These are phyloP conservation scores for Tyrannus savana DNA, from an alignment of 2,113 vertebrate species.

Conservation along the genomic window DNA sequence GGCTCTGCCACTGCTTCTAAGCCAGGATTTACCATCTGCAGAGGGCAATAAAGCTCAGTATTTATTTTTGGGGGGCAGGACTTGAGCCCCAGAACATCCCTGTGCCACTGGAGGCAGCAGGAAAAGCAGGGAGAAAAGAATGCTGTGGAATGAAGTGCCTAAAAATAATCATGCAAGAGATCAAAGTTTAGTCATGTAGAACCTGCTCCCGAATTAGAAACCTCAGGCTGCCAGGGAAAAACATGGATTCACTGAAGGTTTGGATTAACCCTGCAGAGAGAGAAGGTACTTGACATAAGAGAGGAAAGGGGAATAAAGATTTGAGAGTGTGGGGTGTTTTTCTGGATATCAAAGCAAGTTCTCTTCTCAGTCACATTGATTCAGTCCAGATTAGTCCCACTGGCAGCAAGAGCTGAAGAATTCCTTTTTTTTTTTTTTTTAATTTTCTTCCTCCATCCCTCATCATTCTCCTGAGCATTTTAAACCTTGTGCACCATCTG, in stretches of 20 bases:
- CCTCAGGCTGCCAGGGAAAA: conserved; percentile 6
- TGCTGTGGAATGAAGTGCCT: background rate
- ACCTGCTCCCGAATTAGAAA: conserved; percentile 28
- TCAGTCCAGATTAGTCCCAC: background rate
- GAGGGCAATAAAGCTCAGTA: background rate
- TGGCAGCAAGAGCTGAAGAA: background rate
- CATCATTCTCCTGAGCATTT: background rate
- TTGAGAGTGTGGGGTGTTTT: background rate
- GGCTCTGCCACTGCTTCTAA: background rate
- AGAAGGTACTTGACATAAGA: background rate
- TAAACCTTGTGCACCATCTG: conserved; percentile 40
- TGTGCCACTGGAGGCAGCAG: background rate
- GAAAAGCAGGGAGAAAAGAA: background rate
- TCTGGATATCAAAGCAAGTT: background rate
- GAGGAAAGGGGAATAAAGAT: background rate
- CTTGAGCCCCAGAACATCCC: background rate
- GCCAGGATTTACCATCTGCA: background rate
- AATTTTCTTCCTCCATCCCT: background rate
- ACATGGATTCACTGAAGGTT: background rate
- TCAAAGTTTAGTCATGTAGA: conserved; percentile 37
- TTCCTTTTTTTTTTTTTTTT: no score
- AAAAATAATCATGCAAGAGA: conserved; percentile 19
- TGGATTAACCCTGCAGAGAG: background rate
- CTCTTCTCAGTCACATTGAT: background rate
- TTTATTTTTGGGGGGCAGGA: background rate